Base-by-base conservation (phyloP, 1,140 invertebrate genomes). In the Orchesella cincta region DNA sequence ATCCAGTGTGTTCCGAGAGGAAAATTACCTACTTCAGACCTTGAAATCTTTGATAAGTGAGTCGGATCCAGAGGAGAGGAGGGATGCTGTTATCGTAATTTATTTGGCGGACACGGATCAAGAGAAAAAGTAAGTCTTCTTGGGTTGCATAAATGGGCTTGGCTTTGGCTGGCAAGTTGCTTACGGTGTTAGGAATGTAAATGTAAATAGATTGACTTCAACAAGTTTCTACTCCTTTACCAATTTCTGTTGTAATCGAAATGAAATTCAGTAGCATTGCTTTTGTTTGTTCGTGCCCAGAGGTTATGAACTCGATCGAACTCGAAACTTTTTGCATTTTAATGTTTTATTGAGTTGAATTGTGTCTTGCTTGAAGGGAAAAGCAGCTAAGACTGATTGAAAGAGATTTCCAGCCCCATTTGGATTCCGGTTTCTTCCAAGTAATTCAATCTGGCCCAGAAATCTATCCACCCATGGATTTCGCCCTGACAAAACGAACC, bases 391-490 rank as follows among this genome's bases (percentile, higher is more conserved):
- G 31, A 28, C 16, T 75, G 39, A 79, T 81, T 64, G 20, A 73
- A 26, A 64, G 39, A 16, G 26, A 81, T 35, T 81, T 81, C 35
- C 34, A 72, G n/a, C 14, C 57, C 20, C 74, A 79, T 72, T 23
- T 82, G 18, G 75, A 79, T 35, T 76, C 73, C 33, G 81, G 81
- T 35, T 82, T 82, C 73, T 74, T 82, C 51, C 78, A 76, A 72
- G 76, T 82, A 0, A 82, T 82, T 29, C 23, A 72, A n/a, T 73
- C 77, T 14, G 39, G 46, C 16, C 33, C 77, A 3, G 73, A 77
- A 3, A 80, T 82, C 71, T 82, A 82, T 36, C 81, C 79, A 20
- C 73, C 79, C 0, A 76, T 81, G 77, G 79, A 82, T 23, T 77
- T 79, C 72, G 79, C 76, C 12, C 29, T 73, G 54, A 70, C 73